Evolutionary conservation across 2,888 invertebrate genomes (phyloP).

Genomic region (Heliconius ethilla): DNA sequence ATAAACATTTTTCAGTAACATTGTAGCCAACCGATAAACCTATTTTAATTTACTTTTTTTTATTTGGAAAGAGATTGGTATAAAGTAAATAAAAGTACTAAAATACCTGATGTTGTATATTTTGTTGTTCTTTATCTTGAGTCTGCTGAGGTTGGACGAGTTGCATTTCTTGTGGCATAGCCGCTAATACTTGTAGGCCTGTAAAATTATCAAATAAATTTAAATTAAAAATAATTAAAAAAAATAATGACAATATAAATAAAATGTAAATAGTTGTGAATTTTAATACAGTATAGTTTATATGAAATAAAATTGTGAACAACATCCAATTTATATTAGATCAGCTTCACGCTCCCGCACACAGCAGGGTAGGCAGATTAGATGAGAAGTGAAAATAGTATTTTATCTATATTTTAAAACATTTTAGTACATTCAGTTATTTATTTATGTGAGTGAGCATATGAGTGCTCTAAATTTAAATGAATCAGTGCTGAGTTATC

Average conservation of each 20-base stretch:
- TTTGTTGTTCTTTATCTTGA: slow-evolving; percentile 60
- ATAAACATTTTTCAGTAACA: too few relatives aligned
- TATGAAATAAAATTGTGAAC: background rate
- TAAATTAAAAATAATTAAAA: background rate
- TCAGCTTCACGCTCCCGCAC: background rate
- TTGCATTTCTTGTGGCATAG: slow-evolving; percentile 87
- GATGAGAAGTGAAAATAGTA: background rate
- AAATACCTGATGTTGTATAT: slow-evolving; percentile 64
- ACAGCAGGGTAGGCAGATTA: background rate
- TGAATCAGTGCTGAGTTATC: background rate
- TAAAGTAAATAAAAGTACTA: background rate
- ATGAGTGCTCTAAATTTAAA: background rate
- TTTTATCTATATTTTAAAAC: background rate
- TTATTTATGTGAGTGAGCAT: background rate
- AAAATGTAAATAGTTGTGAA: background rate
- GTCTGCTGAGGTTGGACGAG: slow-evolving; percentile 69
- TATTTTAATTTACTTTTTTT: too few relatives aligned
- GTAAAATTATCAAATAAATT: slow-evolving; percentile 22
- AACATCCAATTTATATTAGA: background rate
- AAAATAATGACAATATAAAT: background rate
- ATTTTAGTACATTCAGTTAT: background rate
- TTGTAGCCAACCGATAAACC: too few relatives aligned
- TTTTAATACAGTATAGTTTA: background rate
- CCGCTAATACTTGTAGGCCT: slow-evolving; percentile 86
- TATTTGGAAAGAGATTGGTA: too few relatives aligned